phyloP scores from a whole-genome alignment of 2,797 vertebrate genomes.

The Melanotaenia boesemani region DNA sequence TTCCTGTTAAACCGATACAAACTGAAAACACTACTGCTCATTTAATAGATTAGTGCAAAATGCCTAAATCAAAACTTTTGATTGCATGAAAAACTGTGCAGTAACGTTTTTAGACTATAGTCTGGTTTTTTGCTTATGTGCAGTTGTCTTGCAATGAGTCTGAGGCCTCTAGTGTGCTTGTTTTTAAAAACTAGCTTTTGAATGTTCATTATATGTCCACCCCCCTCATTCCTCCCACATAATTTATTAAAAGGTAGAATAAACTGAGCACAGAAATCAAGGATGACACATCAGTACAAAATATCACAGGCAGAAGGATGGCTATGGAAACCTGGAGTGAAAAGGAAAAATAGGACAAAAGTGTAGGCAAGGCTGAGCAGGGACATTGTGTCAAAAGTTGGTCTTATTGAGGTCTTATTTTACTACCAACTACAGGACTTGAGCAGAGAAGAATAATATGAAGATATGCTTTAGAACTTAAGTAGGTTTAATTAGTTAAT shows the following conservation, averaged over 20 bases:
- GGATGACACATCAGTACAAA: slow-evolving; percentile 11
- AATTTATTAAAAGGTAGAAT: slow-evolving; percentile 48
- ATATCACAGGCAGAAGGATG: slow-evolving; percentile 6
- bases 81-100: no score
- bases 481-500: slow-evolving; percentile 63
- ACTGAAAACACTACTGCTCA: no score
- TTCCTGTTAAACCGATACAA: no score
- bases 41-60: no score
- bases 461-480: slow-evolving; percentile 54
- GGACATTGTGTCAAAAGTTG: background rate
- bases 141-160: no score
- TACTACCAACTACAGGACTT: slow-evolving; percentile 25
- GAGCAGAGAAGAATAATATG: slow-evolving; percentile 56
- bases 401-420: slow-evolving; percentile 5
- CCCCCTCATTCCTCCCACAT: slow-evolving; percentile 22
- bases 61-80: no score
- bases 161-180: slow-evolving; percentile 4
- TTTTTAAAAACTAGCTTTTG: slow-evolving; percentile 22
- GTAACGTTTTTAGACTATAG: no score
- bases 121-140: no score
- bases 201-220: slow-evolving; percentile 6
- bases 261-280: slow-evolving; percentile 19
- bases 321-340: background rate
- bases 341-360: background rate
- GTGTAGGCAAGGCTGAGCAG: background rate